Evolutionary conservation across 2,888 invertebrate species (phyloP).

Genomic region (Drosophila setosimentum): DNA sequence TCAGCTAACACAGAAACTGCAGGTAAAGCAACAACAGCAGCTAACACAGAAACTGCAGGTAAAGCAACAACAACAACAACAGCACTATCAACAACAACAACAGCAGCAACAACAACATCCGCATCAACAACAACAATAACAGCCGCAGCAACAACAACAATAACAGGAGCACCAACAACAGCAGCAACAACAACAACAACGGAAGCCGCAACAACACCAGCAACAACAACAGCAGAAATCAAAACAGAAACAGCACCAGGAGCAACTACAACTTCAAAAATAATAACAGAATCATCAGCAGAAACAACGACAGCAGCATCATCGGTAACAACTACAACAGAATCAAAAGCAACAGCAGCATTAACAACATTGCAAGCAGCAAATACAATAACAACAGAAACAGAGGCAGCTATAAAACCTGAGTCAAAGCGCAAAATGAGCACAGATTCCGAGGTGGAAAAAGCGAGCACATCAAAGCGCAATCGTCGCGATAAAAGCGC

Average conservation of each 20-base stretch:
- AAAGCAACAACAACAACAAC: not conserved
- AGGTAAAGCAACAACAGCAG: not conserved
- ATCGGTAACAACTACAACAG: not conserved
- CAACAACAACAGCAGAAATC: not conserved
- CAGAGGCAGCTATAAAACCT: not conserved
- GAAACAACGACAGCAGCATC: not conserved
- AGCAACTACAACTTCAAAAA: not conserved
- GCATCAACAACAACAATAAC: not conserved
- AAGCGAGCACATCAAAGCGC: constrained; percentile 58
- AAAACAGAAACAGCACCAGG: not conserved
- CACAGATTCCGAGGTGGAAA: constrained; percentile 58
- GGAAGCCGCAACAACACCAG: constrained; percentile 2
- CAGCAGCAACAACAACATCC: not conserved
- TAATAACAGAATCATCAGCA: not conserved
- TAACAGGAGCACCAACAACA: too few relatives aligned
- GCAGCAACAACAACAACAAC: not conserved
- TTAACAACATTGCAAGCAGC: constrained; percentile 7
- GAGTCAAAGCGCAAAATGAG: constrained; percentile 61
- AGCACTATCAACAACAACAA: not conserved
- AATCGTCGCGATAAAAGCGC: constrained; percentile 41
- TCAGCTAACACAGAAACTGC: too few relatives aligned
- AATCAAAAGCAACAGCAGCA: not conserved
- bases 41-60: too few relatives aligned
- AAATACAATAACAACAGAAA: not conserved
- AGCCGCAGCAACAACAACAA: not conserved